A percentile compares a stretch with the other conserved stretches of the same genome.
Conservation (phyloP, 2,797 vertebrate species). For the Botia almorhae region DNA sequence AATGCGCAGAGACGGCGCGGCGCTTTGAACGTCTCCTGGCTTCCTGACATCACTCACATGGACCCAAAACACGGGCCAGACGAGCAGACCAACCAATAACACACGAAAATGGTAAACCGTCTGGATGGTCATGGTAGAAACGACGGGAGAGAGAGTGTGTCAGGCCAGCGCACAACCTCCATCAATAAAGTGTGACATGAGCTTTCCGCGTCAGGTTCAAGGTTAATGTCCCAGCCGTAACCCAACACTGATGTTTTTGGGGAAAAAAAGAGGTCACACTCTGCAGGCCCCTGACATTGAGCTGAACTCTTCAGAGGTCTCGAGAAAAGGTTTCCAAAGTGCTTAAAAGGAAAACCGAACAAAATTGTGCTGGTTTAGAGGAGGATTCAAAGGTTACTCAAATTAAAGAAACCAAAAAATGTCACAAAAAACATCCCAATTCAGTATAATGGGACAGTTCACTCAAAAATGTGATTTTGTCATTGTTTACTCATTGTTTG, state of each 20-base stretch:
- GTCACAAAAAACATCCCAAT: not conserved
- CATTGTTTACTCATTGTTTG: no score
- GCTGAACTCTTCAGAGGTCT: slow-evolving; percentile 42
- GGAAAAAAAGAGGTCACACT: slow-evolving; percentile 29
- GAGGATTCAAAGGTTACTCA: slow-evolving; percentile 19
- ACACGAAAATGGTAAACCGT: slow-evolving; percentile 9
- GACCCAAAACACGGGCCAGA: slow-evolving; percentile 39
- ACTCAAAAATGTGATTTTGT: not conserved
- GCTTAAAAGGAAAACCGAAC: slow-evolving; percentile 26
- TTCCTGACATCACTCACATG: slow-evolving; percentile 49
- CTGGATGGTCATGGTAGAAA: slow-evolving; percentile 7
- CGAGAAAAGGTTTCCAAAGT: slow-evolving; percentile 36
- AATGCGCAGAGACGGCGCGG: slow-evolving; percentile 45
- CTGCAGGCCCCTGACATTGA: slow-evolving; percentile 47
- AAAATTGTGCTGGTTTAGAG: slow-evolving; percentile 19
- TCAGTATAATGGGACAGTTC: not conserved
- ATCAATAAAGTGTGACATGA: slow-evolving; percentile 55
- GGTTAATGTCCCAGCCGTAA: slow-evolving; percentile 55
- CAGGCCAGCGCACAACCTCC: slow-evolving; percentile 37
- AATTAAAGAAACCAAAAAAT: not conserved
- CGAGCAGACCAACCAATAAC: slow-evolving; percentile 40
- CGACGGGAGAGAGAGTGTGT: slow-evolving; percentile 14
- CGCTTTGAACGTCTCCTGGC: slow-evolving; percentile 51
- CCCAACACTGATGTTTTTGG: slow-evolving; percentile 31
- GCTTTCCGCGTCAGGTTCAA: slow-evolving; percentile 44